Evolutionary conservation across 2,797 vertebrate species (phyloP).

Genomic region (Sebastes oblongus): DNA sequence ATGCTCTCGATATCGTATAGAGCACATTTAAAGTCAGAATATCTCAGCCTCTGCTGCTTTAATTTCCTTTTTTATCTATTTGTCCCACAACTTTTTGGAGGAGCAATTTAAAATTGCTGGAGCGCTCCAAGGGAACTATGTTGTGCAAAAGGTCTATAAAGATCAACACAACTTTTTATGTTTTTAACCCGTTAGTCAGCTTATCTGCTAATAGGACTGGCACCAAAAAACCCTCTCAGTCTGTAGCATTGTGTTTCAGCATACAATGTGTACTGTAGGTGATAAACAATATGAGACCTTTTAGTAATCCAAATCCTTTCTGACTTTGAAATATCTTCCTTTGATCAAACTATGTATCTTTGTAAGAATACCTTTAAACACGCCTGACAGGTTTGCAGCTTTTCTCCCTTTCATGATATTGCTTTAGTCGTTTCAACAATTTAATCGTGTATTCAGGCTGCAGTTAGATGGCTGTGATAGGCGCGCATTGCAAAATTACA

Average conservation of each 20-base stretch:
- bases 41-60: not conserved
- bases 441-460: conserved; percentile 34
- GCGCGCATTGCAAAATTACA: conserved; percentile 22
- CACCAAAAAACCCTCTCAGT: not conserved
- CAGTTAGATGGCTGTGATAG: conserved; percentile 25
- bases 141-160: not conserved
- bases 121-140: not conserved
- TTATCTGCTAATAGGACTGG: not conserved
- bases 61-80: not conserved
- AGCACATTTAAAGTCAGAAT: not conserved
- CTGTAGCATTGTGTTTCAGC: not conserved
- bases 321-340: not conserved
- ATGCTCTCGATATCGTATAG: not conserved
- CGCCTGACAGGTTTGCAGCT: conserved; percentile 3
- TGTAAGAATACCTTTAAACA: conserved; percentile 7
- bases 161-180: not conserved
- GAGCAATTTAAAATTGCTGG: not conserved
- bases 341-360: not conserved
- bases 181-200: not conserved
- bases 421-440: conserved; percentile 5
- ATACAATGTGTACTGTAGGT: not conserved
- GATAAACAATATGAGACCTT: not conserved
- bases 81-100: not conserved
- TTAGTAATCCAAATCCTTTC: not conserved
- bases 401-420: not conserved